Evolutionary conservation across 1,140 invertebrate genomes (phyloP).

Genomic region (Reticulitermes speratus): DNA sequence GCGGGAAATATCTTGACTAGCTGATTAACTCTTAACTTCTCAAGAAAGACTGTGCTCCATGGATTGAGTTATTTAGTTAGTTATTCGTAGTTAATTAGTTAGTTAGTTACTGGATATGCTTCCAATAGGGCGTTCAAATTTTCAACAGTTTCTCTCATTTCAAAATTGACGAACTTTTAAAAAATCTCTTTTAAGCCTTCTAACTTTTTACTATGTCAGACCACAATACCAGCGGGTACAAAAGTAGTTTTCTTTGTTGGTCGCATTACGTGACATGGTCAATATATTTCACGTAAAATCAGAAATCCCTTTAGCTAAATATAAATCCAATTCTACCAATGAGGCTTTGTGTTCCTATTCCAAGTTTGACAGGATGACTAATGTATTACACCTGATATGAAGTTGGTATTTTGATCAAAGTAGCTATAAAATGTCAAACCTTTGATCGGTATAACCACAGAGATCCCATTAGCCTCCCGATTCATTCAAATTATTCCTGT

Average conservation of each 20-base stretch:
- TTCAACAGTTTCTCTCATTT: too few relatives aligned
- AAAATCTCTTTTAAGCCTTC: too few relatives aligned
- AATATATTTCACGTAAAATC: not conserved
- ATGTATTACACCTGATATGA: not conserved
- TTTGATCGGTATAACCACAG: not conserved
- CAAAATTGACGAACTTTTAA: too few relatives aligned
- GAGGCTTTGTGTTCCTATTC: not conserved
- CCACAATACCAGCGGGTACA: not conserved
- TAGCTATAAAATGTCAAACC: not conserved
- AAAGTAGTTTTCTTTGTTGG: not conserved
- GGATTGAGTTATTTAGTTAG: too few relatives aligned
- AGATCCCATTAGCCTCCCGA: not conserved
- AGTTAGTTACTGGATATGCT: too few relatives aligned
- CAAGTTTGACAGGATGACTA: not conserved
- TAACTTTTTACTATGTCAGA: too few relatives aligned
- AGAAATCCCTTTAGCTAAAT: not conserved
- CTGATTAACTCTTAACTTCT: too few relatives aligned
- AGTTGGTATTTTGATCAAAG: conserved; percentile 2
- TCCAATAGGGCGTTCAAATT: too few relatives aligned
- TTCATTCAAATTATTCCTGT: not conserved
- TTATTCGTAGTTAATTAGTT: too few relatives aligned
- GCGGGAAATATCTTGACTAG: too few relatives aligned
- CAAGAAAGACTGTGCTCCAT: too few relatives aligned
- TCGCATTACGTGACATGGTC: not conserved
- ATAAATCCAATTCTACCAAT: not conserved